Base-by-base conservation (phyloP, 53 echinoderm and acorn worm species). In the Stichopus horrens region DNA sequence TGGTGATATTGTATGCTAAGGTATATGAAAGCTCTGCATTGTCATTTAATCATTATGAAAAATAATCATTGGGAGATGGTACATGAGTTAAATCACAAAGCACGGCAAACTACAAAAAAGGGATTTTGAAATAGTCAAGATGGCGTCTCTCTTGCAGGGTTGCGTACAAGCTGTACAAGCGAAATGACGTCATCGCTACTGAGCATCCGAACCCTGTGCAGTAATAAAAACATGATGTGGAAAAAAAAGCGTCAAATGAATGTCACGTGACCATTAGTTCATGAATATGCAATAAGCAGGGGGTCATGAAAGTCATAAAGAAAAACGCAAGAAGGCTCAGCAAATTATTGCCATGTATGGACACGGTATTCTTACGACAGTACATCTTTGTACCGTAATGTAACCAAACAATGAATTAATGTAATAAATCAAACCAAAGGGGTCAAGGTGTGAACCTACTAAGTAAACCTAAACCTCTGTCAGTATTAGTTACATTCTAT, bases 201-300 rank as follows among this genome's bases (percentile, higher is more conserved):
- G 81, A 81, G 81, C 81, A 81, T 81, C 81, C 81, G 81, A 57
- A 57, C 81, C 81, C 81, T 81, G 81, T 81, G 81, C 81, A 81
- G 81, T 81, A 81, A 37, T 37, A 37, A 81, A 80, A 58, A 81
- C 58, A 81, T 81, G 81, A 81, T 56, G 79, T 53, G 79, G 56
- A 81, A 21, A 56, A 56, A 55, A 81, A 56, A 56, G 81, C 81
- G 57, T 81, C 81, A 58, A 81, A 81, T 81, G 81, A 81, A 58
- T 81, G 81, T 81, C 57, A 58, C 52, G 81, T 81, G 58, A 57
- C 58, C 56, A 81, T n/a, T 81, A 8, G 81, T 53, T 55, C n/a
- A 81, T 56, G 58, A 58, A 81, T 79, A 81, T 81, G 81, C 56
- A 81, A 56, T 57, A 10, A 5, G 14, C 56, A 57, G 57, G 21